Evolutionary conservation across 2,888 invertebrate genomes (phyloP), one percentile per base, ranked within the genome.

Genomic region (Agrotis segetum): DNA sequence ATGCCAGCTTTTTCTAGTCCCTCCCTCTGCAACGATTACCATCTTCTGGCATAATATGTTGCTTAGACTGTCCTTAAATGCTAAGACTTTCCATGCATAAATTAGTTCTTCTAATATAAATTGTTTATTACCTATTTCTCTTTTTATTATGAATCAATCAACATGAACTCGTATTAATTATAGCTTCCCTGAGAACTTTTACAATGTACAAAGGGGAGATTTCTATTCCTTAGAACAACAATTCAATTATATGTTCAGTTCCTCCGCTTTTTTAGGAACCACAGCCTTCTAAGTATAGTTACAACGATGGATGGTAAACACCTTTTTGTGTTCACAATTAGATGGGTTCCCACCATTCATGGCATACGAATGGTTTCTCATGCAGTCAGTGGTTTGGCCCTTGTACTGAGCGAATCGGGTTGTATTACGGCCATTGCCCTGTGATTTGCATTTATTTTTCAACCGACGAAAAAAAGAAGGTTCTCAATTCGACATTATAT

Each of bases 311-410:
- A 50, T 66, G 56, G 76, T 82, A 79, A 85, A 80, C 86, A 84
- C 87, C 81, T 85, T 81, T 79, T 83, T 84, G 58, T 68, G 58
- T 62, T 60, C 76, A 76, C 80, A 78, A 82, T 84, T 77, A 80
- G 65, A 74, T 64, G 19, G 53, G 79, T 90, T 91, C 90, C 70
- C 90, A 90, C 86, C 81, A 88, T 91, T 88, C 87, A 77, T 82
- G 77, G 21, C 14, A 34, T 13, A 61, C 53, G 81, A 75, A 60
- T 77, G 55, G 67, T 80, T 88, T 91, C 91, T 76, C 92, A 90
- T 88, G 87, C 67, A 86, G 86, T 85, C 86, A 85, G 82, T 88
- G 83, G 60, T 75, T 81, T 61, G 72, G 82, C 77, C 70, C 77
- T 76, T 79, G 62, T 73, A 65, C 40, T 50, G 24, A 61, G 21